Base-by-base conservation (phyloP, 2,888 invertebrate species). In the Pedicia rivosa region DNA sequence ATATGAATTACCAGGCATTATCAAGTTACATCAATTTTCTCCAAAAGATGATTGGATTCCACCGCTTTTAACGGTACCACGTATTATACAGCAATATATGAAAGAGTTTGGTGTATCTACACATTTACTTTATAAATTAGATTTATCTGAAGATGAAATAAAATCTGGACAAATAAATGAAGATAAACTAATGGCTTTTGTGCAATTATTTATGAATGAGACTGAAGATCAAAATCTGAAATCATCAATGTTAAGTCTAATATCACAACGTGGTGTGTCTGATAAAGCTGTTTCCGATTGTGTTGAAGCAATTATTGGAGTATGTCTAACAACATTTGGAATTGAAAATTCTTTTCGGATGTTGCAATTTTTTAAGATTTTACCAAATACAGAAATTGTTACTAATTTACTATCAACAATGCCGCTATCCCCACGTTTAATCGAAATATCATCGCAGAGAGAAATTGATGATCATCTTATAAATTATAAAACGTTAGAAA, bases 261-360 rank as follows among this genome's bases (percentile, higher is more conserved):
- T 69, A 15, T 59, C 60, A 9, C 46, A 57, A 20, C 68, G 69
- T 43, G 56, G 56, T 10, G 54, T 76, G 10, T 47, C 63, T 0
- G 72, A 77, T 52, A 78, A 87, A 68, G 59, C 67, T 35, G 59
- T 83, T 3, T 77, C 88, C 1, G 90, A 91, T 57, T 67, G 70
- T 29, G 70, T 86, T 2, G 90, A 91, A 57, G 80, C 88, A 2
- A 54, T 91, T 9, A 68, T 88, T 35, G 84, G 84, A 1, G 73
- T 70, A 3, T 82, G 82, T 54, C 67, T 87, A 2, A 56, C 62
- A 40, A 57, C 59, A 24, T 60, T 62, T 43, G 69, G 69, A 2
- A 49, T 67, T 5, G 46, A 52, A 20, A 48, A 53, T 28, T 49
- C 53, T 4, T 63, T 76, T 5, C 64, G 64, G 34, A 52, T 82